A percentile compares a stretch with the other conserved stretches of the same genome.
These are phyloP conservation scores for Stegastes partitus DNA, from an alignment of 2,113 vertebrate genomes.

Conservation along the genomic window DNA sequence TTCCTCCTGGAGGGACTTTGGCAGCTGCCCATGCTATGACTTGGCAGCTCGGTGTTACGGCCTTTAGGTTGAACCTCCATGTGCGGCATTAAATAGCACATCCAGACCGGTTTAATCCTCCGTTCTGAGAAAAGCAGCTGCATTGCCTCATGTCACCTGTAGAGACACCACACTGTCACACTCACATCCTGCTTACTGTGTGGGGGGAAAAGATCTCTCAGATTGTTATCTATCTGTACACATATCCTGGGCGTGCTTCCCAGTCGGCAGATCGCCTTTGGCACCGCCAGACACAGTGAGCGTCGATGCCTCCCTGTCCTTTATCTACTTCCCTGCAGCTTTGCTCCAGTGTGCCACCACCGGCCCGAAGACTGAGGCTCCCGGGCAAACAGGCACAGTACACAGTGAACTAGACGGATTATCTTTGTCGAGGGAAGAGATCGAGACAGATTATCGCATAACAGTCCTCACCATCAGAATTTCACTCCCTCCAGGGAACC, in stretches of 20 bases:
- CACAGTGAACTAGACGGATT: slow-evolving; percentile 81
- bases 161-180: slow-evolving; percentile 47
- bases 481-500: slow-evolving; percentile 75
- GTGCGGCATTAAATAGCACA: slow-evolving; percentile 32
- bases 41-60: slow-evolving; percentile 21
- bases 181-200: slow-evolving; percentile 41
- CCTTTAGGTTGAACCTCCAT: slow-evolving; percentile 20
- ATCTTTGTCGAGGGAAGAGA: slow-evolving; percentile 83
- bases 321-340: slow-evolving; percentile 67
- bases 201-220: slow-evolving; percentile 41
- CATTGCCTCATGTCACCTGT: slow-evolving; percentile 47
- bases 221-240: slow-evolving; percentile 71
- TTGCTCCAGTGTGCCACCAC: slow-evolving; percentile 52
- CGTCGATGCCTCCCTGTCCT: slow-evolving; percentile 62
- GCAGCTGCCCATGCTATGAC: slow-evolving; percentile 21
- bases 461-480: slow-evolving; percentile 76
- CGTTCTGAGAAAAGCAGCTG: slow-evolving; percentile 36
- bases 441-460: slow-evolving; percentile 81
- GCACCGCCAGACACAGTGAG: slow-evolving; percentile 51
- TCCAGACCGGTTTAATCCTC: slow-evolving; percentile 53
- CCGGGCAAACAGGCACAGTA: slow-evolving; percentile 68
- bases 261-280: slow-evolving; percentile 70
- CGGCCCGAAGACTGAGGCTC: slow-evolving; percentile 60
- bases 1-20: slow-evolving; percentile 20
- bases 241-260: slow-evolving; percentile 75